Base-by-base conservation (phyloP, 2,797 vertebrate genomes). In the Phataginus tricuspis region DNA sequence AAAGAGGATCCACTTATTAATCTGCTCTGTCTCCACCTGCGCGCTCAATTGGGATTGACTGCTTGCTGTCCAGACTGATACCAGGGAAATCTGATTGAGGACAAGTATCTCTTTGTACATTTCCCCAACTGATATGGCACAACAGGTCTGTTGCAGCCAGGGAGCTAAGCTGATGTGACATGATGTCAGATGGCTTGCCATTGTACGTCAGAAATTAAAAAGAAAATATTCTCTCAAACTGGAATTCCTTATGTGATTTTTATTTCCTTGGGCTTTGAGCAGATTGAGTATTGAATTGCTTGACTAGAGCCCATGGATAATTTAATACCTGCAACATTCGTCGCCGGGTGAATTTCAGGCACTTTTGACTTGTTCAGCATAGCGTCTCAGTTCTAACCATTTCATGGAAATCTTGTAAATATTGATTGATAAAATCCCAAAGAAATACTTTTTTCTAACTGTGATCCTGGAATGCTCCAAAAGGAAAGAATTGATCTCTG, bases 1-100 rank as follows among this genome's bases (percentile, higher is more conserved):
- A 98, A 96, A 98, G 96, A 98, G 34, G 74, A 97, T 97, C 93
- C 93, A 97, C 97, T 98, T 98, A 98, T 93, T 98, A 97, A 98
- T 97, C 96, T 98, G 91, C 83, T 98, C 95, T 94, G 77, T 96
- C 96, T 98, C 97, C 91, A 98, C 97, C 97, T 97, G 96, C 91
- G 96, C 97, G 95, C 63, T 98, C 98, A 98, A 98, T 98, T 97
- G 98, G 97, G 96, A 98, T 98, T 98, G 98, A 98, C 96, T 98
- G 98, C 96, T 98, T 75, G 7, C 91, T 97, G 96, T 97, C 97
- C 90, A 97, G 97, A 96, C 72, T 95, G 87, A 97, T 97, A 98
- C 91, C 4, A 15, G 72, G 72, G 96, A 93, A 90, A 97, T 97
- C 91, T 98, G 78, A 97, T 95, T 98, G 95, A 98, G 95, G 86